Base-by-base conservation (phyloP, 2,888 invertebrate genomes). In the Papilio gigon region DNA sequence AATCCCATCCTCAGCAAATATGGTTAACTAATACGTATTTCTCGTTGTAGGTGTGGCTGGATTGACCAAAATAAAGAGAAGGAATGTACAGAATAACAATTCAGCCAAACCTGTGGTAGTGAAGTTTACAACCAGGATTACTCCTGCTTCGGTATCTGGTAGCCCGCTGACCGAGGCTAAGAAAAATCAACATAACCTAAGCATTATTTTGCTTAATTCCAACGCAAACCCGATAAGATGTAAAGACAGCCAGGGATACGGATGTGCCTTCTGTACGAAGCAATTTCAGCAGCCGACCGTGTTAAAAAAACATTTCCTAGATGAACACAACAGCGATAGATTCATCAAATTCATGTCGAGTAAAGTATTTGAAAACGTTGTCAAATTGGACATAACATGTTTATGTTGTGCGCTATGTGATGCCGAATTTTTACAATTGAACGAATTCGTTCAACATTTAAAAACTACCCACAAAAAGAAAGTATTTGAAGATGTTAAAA, bases 191-290 rank as follows among this genome's bases (percentile, higher is more conserved):
- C 71, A 78, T 5, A 86, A 86, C 68, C 71, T 86, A 8, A 79
- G 70, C 60, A 71, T 78, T 20, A 81, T 87, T 25, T 72, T 87
- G 25, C 72, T 79, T 0, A 77, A 81, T 65, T 86, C 87, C 0
- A 87, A 87, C 62, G 86, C 87, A 0, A 86, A 71, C n/a, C 84
- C 83, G 0, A 81, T 87, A n/a, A 74, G 82, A 62, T 73, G 73
- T 22, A 80, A 82, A 66, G 80, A 81, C 66, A 72, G 75, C n/a
- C 67, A 72, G 2, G 87, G 87, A 4, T 87, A 84, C 70, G 78
- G 78, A 9, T 87, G 86, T 68, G 75, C 74, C 0, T 81, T 83
- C 33, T 87, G 87, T 42, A 67, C 74, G 1, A 78, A 81, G 50
- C 78, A 80, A 14, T 85, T 76, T 65, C 77, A 70, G 4, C 77